phyloP scores from a whole-genome alignment of 2,113 vertebrate species.

The Rhadina sibilatrix region DNA sequence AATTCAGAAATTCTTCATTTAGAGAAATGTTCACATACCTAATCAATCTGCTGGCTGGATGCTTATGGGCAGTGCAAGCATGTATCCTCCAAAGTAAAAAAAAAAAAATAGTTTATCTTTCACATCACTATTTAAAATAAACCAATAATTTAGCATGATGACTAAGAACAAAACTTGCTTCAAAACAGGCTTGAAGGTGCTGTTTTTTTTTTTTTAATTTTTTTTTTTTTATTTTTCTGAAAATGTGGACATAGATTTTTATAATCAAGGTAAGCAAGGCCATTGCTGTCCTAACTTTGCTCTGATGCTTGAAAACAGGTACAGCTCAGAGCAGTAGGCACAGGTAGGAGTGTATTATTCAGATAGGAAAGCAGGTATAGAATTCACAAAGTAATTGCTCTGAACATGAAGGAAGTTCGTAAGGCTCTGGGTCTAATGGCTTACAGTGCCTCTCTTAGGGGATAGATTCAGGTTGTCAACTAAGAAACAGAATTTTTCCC shows the following conservation, averaged over 20 bases:
- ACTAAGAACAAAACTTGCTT: not conserved
- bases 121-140: not conserved
- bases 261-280: not conserved
- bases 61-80: not conserved
- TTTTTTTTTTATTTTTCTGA: not conserved
- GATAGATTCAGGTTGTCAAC: not conserved
- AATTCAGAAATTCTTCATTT: not conserved
- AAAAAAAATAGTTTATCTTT: not conserved
- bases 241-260: not conserved
- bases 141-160: not conserved
- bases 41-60: not conserved
- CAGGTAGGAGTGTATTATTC: not conserved
- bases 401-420: not conserved
- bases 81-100: not conserved
- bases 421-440: not conserved
- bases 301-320: not conserved
- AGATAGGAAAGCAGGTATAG: not conserved
- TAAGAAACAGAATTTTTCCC: not conserved
- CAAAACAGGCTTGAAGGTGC: not conserved
- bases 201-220: not conserved
- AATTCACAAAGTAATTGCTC: not conserved
- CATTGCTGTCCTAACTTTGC: not conserved
- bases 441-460: not conserved
- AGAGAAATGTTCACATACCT: not conserved
- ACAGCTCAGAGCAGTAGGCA: not conserved